Base-by-base conservation (phyloP, 2,113 vertebrate species). In the Stigmatopora nigra region DNA sequence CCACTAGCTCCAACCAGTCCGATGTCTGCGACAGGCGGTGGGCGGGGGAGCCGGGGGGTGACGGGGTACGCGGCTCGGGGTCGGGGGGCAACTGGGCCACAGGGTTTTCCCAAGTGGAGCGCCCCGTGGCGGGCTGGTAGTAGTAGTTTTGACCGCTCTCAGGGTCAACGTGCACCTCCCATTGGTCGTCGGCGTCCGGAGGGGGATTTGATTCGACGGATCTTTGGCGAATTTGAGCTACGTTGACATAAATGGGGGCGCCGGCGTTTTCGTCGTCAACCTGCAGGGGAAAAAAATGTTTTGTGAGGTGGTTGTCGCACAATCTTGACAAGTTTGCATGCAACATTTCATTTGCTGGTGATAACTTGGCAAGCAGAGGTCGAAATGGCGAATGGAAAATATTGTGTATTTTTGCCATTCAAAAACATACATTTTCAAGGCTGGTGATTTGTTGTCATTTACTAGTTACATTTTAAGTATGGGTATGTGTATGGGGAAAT, bases 81-180 rank as follows among this genome's bases (percentile, higher is more conserved):
- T 87, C 86, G 41, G 88, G 85, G 1, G 78, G 69, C n/a, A 74
- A 67, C 69, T 88, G 83, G 14, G 77, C 46, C 0, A 91, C 91
- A n/a, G 95, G 95, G 51, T 85, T 90, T 7, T 98, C 94, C 96
- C 96, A 99, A 47, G 94, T 97, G 71, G 93, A 95, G 61, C 85
- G 90, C 0, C 94, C 93, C 0, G 94, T 93, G 64, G 76, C 65
- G 0, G 92, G 89, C 80, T 98, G 94, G 78, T 93, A 96, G 82
- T 94, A 98, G 81, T 93, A 98, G 70, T 90, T 89, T 48, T 88
- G 93, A 31, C 95, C 96, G 7, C 90, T 97, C 1, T 77, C 88
- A 0, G 84, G 51, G 75, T 99, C 95, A 51, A 82, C 90, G 77
- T 96, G 94, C 3, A 91, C 92, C 86, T 98, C 93, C 95, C 96